Conservation (phyloP, 2,797 vertebrate species). For the Heterohyrax brucei region DNA sequence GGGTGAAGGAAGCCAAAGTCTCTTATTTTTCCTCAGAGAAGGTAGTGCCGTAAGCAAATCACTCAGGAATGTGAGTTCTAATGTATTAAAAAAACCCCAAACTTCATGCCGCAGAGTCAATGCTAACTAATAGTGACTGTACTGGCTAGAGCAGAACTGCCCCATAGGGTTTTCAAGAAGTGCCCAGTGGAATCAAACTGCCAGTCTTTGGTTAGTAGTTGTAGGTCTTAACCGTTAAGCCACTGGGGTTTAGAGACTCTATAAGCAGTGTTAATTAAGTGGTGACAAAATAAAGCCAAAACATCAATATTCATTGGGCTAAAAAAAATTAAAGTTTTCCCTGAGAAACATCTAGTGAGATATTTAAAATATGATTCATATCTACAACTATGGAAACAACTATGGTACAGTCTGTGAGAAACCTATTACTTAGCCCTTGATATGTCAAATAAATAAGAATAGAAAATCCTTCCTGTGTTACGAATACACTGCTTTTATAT, state of each 20-base stretch:
- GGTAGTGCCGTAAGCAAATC: neutral
- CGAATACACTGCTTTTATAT: neutral
- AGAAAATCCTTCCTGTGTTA: conserved; percentile 21
- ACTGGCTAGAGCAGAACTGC: too few relatives aligned
- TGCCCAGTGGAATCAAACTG: too few relatives aligned
- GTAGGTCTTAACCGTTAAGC: too few relatives aligned
- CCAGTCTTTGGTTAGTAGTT: too few relatives aligned
- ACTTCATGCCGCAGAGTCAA: too few relatives aligned
- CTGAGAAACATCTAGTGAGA: conserved; percentile 14
- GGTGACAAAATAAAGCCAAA: neutral
- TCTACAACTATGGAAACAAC: neutral
- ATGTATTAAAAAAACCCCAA: too few relatives aligned
- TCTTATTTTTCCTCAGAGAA: conserved; percentile 44
- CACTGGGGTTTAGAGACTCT: too few relatives aligned
- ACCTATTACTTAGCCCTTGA: neutral
- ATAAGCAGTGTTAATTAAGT: neutral
- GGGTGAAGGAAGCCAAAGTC: neutral
- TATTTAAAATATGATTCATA: conserved; percentile 36
- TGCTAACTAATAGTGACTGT: too few relatives aligned
- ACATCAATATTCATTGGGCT: neutral
- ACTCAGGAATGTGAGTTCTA: neutral
- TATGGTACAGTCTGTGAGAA: neutral
- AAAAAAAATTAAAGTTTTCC: conserved; percentile 8
- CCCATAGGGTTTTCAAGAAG: too few relatives aligned
- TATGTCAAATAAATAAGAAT: neutral